Base-by-base conservation (phyloP, 2,113 vertebrate species). In the Poecilia latipinna region DNA sequence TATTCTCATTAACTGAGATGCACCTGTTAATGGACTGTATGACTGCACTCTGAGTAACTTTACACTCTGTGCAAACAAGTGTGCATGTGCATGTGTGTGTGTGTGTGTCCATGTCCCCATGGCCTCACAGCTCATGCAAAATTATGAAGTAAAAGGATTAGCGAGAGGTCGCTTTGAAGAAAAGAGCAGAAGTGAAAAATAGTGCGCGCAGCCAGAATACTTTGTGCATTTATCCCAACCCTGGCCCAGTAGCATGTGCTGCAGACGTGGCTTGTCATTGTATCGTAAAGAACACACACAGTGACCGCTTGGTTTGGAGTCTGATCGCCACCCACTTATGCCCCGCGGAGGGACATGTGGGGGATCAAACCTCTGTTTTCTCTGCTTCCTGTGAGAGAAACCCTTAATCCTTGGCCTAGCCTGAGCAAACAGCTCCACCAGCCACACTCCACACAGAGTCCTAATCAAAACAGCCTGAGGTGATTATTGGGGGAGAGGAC, bases 371-470 rank as follows among this genome's bases (percentile, higher is more conserved):
- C 82, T 80, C 75, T 89, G 87, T 92, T 94, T 93, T 91, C 86
- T 62, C 78, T 88, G 79, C 88, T 91, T 92, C 82, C 82, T 77
- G 62, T 65, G 71, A 79, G 83, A 87, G 80, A 87, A 88, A 83
- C 82, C 67, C 77, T 89, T 93, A 93, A 94, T 94, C 92, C 89
- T 61, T 0, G 78, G 81, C 90, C 88, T 80, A 86, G 86, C 80
- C 90, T 92, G 88, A 87, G 83, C 83, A 93, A 94, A 93, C 79
- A 93, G 74, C 85, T 82, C 84, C 77, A 24, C 37, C 79, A 86
- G 87, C 84, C 90, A 89, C 80, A 62, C 82, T 84, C 85, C 85
- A 28, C 70, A 67, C 84, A 79, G 79, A 71, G 75, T 79, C 72
- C 54, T 63, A 70, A 89, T 86, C 82, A 88, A 90, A 86, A 89